Evolutionary conservation across 2,888 invertebrate species (phyloP).

Genomic region (Labia minor): DNA sequence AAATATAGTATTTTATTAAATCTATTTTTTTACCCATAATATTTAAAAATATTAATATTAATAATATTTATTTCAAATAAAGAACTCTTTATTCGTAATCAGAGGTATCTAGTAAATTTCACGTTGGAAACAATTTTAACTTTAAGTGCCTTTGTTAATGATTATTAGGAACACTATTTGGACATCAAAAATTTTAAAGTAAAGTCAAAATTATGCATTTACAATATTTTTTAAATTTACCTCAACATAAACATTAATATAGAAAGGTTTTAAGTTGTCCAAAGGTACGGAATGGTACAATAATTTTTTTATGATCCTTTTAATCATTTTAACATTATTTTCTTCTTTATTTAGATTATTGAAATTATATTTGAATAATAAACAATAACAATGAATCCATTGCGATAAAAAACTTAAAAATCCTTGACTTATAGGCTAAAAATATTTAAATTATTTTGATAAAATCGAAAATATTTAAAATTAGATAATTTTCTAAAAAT

Average conservation of each 20-base stretch:
- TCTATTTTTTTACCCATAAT: too few species aligned
- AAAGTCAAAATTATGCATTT: too few species aligned
- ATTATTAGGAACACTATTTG: too few species aligned
- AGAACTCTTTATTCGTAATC: too few species aligned
- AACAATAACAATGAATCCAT: background rate
- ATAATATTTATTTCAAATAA: too few species aligned
- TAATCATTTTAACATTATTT: background rate
- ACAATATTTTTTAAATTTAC: too few species aligned
- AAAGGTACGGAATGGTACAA: background rate
- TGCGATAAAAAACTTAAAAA: background rate
- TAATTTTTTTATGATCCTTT: background rate
- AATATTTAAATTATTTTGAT: background rate
- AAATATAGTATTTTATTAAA: too few species aligned
- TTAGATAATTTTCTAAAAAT: constrained; percentile 14
- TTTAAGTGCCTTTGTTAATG: too few species aligned
- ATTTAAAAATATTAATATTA: too few species aligned
- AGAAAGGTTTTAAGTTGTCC: background rate
- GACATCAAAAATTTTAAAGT: too few species aligned
- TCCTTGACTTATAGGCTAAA: background rate
- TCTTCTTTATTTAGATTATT: background rate
- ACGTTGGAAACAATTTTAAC: too few species aligned
- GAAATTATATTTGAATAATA: background rate
- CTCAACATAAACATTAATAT: background rate
- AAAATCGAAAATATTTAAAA: background rate
- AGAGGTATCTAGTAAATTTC: too few species aligned